Base-by-base conservation (phyloP, 2,888 invertebrate species). In the Idaea biselata region DNA sequence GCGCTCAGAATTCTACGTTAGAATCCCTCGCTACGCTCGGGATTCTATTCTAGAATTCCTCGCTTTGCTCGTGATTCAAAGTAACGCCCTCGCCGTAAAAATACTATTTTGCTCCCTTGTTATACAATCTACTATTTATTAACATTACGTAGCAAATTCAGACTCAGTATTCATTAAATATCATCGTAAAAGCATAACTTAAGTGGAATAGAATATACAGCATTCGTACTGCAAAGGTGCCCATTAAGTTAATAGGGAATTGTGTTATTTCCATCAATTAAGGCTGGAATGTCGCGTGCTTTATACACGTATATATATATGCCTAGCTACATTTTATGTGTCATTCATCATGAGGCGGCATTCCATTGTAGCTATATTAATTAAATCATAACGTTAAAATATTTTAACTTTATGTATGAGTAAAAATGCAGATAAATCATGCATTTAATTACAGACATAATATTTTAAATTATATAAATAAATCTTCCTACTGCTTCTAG, bases 201-300 rank as follows among this genome's bases (percentile, higher is more conserved):
- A 7, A 44, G 44, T 33, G 11, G 14, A 3, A 44, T 44, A 44
- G 44, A 44, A 44, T 7, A 44, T 14, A 44, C 44, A 8, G 44
- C 44, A 44, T 44, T 14, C 44, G 44, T 44, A 8, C 44, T 44
- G 14, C 11, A 44, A 44, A 44, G 31, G 54, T 16, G 60, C 55
- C 62, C 65, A 67, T 73, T 71, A 66, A 64, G 33, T 67, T 61
- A 69, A 72, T 68, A 61, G 65, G 59, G 33, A n/a, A 60, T 63
- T 55, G 62, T 68, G 56, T 53, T 64, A 68, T 72, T 69, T 63
- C 64, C 65, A 68, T 60, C 63, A 65, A 67, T 69, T 67, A 70
- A 60, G 65, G 53, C 18, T 18, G 67, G 68, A 71, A 69, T 67
- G 66, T 71, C 63, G 64, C 61, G 68, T 68, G 69, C 60, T 59